Conservation (phyloP, 2,113 vertebrate species). For the Glaucidium brasilianum region DNA sequence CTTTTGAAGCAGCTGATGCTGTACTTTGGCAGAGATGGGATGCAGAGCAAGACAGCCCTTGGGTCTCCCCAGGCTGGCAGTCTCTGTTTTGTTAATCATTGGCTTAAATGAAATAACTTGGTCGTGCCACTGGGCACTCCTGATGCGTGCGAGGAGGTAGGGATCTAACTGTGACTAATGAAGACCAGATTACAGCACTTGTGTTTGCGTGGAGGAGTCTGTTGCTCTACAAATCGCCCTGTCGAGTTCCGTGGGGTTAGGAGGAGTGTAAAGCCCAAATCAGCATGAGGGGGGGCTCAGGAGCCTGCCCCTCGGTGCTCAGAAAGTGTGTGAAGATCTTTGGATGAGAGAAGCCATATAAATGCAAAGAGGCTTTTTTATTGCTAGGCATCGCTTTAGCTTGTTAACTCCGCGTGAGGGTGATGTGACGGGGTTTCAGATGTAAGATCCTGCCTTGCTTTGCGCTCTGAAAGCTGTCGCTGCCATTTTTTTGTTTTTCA, state of each 20-base stretch:
- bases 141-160: fast-evolving
- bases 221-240: background rate
- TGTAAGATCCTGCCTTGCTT: background rate
- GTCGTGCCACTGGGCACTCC: fast-evolving
- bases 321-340: background rate
- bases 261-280: background rate
- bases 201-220: fast-evolving
- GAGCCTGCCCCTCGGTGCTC: background rate
- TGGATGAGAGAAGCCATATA: background rate
- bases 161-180: fast-evolving
- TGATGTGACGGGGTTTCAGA: background rate
- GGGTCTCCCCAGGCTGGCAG: background rate
- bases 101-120: background rate
- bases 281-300: fast-evolving
- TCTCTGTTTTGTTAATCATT: background rate
- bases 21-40: background rate
- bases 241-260: fast-evolving
- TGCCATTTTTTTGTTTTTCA: background rate
- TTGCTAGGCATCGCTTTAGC: background rate
- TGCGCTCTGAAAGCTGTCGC: background rate
- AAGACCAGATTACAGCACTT: background rate
- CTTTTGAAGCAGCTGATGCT: background rate
- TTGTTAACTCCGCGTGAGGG: background rate
- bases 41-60: background rate
- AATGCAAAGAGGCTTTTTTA: background rate